A percentile compares a stretch with the other conserved stretches of the same genome.
Conservation (phyloP, 2,797 vertebrate species). For the Etheostoma perlongum region DNA sequence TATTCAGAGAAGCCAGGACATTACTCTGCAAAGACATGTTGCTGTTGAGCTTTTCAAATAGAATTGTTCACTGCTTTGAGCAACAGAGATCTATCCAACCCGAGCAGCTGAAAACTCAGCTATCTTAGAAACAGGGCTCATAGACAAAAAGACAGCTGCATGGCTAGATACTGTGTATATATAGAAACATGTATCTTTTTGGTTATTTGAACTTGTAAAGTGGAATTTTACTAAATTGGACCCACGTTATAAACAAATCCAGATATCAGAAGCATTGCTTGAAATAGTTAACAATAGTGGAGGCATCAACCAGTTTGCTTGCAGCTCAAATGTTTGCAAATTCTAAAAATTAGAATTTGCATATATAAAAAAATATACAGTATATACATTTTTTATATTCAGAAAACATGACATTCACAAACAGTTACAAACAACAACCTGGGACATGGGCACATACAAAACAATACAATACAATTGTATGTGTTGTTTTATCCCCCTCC, state of each 20-base stretch:
- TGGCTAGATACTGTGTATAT: too few relatives aligned
- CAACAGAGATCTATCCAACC: not conserved
- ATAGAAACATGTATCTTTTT: not conserved
- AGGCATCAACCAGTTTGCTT: not conserved
- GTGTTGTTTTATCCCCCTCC: too few relatives aligned
- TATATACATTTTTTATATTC: too few relatives aligned
- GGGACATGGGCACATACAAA: too few relatives aligned
- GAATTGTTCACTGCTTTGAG: not conserved
- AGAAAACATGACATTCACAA: too few relatives aligned
- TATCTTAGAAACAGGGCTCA: not conserved
- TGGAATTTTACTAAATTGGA: not conserved
- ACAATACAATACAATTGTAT: too few relatives aligned
- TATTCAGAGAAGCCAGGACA: slow-evolving; percentile 7
- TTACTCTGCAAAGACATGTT: not conserved
- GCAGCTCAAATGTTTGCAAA: not conserved
- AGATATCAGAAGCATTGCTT: not conserved
- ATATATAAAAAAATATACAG: too few relatives aligned
- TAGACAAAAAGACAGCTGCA: not conserved
- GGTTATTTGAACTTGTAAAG: not conserved
- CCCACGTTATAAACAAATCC: not conserved
- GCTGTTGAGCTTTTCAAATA: not conserved
- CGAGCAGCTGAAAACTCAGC: not conserved
- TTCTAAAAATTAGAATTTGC: not conserved
- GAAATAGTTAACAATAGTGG: not conserved
- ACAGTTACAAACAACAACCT: too few relatives aligned